Evolutionary conservation across 2,888 invertebrate genomes (phyloP), one percentile per base, ranked within the genome.

Genomic region (Ferdinandea cuprea): DNA sequence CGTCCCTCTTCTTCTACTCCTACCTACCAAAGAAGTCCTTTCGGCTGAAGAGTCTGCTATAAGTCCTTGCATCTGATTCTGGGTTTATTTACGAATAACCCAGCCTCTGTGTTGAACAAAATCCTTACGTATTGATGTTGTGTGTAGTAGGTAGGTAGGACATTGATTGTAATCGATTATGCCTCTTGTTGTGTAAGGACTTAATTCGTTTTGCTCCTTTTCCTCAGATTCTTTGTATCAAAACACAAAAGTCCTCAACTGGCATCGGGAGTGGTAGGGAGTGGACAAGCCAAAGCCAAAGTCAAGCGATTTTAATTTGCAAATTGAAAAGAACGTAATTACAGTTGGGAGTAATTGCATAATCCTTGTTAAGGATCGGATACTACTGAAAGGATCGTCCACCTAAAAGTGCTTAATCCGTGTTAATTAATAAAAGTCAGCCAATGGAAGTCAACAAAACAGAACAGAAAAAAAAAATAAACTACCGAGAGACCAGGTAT

Each of bases 381-480:
- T 40, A 68, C 48, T 61, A 42, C 48, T 61, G 32, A 59, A 63
- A 59, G 76, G 63, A 65, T 71, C 42, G 50, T 59, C 69, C 50
- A 74, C 30, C 37, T 63, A 54, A 50, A 68, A 63, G 61, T 40
- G 40, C 61, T 58, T 78, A 83, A 83, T 68, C 78, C 72, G 56
- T 78, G 83, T 73, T 83, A 83, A 83, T 83, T 83, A 83, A 83
- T 78, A 78, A 78, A 72, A 68, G 48, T 40, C 63, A 79, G 58
- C 52, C 32, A 17, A 15, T 8, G 28, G 7, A n/a, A 32, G 3
- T 8, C 1, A 6, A 32, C 3, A 48, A n/a, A 46, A 44, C 17
- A 13, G 15, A 11, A 40, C 3, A 8, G 7, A 44, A 52, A 58
- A 48, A 6, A 4, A n/a, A n/a, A n/a, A n/a, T n/a, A n/a, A n/a